Evolutionary conservation across 2,113 vertebrate genomes (phyloP).

Genomic region (Megaceryle maxima): DNA sequence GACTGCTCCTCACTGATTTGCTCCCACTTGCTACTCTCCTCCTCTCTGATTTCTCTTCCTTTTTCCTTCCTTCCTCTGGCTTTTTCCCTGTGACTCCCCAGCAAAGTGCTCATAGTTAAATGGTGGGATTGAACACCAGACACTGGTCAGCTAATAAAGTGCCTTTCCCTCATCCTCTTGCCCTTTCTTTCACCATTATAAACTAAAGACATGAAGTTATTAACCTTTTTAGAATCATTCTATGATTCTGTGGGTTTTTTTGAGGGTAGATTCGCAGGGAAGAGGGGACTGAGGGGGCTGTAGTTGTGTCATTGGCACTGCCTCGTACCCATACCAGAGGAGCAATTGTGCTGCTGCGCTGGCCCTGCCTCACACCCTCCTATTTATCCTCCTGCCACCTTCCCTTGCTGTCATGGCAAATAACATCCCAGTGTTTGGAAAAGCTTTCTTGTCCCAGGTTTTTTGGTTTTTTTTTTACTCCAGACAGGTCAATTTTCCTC

Average conservation of each 20-base stretch:
- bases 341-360: background rate
- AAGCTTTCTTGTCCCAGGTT: background rate
- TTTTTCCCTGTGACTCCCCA: background rate
- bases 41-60: background rate
- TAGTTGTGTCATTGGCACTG: background rate
- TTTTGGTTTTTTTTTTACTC: background rate
- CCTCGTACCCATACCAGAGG: background rate
- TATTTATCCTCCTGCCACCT: background rate
- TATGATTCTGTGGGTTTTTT: no score
- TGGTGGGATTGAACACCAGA: background rate
- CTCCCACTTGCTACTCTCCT: background rate
- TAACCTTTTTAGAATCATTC: background rate
- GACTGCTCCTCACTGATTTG: background rate
- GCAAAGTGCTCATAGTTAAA: background rate
- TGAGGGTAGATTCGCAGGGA: background rate
- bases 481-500: background rate
- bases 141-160: background rate
- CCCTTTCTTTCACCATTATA: background rate
- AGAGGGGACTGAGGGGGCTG: background rate
- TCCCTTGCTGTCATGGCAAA: background rate
- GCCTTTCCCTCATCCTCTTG: background rate
- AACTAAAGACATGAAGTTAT: background rate
- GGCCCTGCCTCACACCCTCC: fast-evolving
- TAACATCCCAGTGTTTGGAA: background rate
- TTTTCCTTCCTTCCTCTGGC: background rate